Percentiles rank a stretch among this genome's conserved stretches.
These are phyloP conservation scores for Phrynosoma platyrhinos DNA, from an alignment of 2,113 vertebrate genomes.

Conservation along the genomic window DNA sequence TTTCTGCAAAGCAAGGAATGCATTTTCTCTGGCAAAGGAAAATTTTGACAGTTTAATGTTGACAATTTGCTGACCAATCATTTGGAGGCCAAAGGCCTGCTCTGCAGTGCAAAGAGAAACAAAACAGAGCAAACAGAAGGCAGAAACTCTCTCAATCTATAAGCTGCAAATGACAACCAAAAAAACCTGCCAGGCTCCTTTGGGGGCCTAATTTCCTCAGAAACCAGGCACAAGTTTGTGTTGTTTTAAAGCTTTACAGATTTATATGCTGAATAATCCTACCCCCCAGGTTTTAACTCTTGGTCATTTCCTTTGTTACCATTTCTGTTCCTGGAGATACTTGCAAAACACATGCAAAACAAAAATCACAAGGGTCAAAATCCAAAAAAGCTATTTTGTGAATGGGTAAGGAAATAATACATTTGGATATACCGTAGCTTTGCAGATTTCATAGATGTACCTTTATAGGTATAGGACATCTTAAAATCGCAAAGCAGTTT, in stretches of 20 bases:
- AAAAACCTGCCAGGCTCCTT: neutral
- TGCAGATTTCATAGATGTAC: neutral
- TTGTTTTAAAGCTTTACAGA: neutral
- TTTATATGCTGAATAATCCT: neutral
- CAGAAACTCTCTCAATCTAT: slow-evolving; percentile 10
- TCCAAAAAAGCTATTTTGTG: neutral
- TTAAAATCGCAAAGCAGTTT: neutral
- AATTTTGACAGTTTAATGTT: slow-evolving; percentile 44
- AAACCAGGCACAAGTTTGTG: neutral
- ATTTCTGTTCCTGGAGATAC: neutral
- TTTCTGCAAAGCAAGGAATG: slow-evolving; percentile 40
- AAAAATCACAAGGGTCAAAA: neutral
- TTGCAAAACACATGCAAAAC: neutral
- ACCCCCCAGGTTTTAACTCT: neutral
- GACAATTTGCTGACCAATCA: slow-evolving; percentile 8
- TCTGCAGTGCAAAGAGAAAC: neutral
- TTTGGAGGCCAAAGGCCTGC: slow-evolving; percentile 25
- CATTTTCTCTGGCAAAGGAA: slow-evolving; percentile 35
- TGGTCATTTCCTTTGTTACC: neutral
- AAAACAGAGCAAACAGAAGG: slow-evolving; percentile 4
- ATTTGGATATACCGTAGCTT: too few relatives aligned
- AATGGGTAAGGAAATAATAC: neutral
- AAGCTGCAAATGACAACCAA: neutral
- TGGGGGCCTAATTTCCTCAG: neutral
- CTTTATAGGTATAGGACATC: neutral